Conservation (phyloP, 2,888 invertebrate species). For the Drosophila subquinaria region DNA sequence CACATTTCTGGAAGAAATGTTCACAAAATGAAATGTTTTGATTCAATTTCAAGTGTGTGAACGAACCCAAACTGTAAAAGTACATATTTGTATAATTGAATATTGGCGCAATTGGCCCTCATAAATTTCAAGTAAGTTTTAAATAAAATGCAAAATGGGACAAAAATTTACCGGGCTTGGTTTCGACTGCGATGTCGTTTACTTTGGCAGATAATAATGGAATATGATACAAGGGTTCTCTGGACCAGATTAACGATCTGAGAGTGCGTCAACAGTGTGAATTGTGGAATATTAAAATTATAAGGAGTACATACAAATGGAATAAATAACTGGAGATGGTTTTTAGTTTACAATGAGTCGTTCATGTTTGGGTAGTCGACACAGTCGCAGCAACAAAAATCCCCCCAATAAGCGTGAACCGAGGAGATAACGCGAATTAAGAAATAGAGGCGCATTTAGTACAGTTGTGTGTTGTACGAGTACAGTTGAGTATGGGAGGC, state of each 20-base stretch:
- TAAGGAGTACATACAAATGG: neutral
- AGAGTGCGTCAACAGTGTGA: too few species aligned
- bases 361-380: neutral
- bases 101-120: too few species aligned
- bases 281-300: neutral
- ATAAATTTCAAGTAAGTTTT: too few species aligned
- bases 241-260: neutral
- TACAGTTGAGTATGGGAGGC: neutral
- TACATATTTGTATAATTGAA: too few species aligned
- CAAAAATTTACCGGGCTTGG: neutral
- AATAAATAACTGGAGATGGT: neutral
- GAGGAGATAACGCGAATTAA: neutral
- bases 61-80: too few species aligned
- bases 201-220: neutral
- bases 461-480: slow-evolving; percentile 3
- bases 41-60: too few species aligned
- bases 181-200: neutral
- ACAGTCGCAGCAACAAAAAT: neutral
- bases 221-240: neutral
- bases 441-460: neutral
- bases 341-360: neutral
- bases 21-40: too few species aligned
- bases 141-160: too few species aligned
- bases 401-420: slow-evolving; percentile 2
- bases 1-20: too few species aligned